phyloP scores from a whole-genome alignment of 2,113 vertebrate genomes.

The Natator depressus region DNA sequence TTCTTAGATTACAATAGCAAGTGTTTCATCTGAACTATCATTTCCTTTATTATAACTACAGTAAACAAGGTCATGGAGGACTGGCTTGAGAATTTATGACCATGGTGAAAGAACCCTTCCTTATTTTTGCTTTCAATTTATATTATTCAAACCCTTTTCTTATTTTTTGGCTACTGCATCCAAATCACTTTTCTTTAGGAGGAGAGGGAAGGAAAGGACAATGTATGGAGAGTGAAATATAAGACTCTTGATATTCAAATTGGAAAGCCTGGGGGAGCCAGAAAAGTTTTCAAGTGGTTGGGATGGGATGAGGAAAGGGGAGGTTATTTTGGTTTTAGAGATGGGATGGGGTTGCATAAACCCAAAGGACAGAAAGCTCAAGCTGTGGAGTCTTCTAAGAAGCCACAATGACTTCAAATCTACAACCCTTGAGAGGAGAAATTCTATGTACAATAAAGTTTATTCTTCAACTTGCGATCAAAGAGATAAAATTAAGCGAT shows the following conservation, averaged over 20 bases:
- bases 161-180: constrained; percentile 14
- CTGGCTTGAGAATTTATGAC: not conserved
- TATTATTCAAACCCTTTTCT: constrained; percentile 22
- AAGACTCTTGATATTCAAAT: not conserved
- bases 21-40: not conserved
- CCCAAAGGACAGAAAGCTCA: not conserved
- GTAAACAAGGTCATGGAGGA: not conserved
- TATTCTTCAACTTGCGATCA: not conserved
- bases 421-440: not conserved
- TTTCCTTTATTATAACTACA: not conserved
- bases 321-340: not conserved
- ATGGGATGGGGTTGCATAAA: not conserved
- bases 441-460: not conserved
- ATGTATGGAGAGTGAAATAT: not conserved
- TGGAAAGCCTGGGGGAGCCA: not conserved
- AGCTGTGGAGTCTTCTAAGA: not conserved
- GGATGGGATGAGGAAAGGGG: not conserved
- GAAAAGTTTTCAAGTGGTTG: not conserved
- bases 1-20: constrained; percentile 12
- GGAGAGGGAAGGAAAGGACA: not conserved
- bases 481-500: not conserved
- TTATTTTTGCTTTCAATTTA: constrained; percentile 33
- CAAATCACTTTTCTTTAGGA: constrained; percentile 10
- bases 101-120: not conserved
- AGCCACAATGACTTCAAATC: not conserved